These are phyloP conservation scores for Hypsibius dujardini DNA, from an alignment of 1,140 invertebrate species.

Conservation along the genomic window DNA sequence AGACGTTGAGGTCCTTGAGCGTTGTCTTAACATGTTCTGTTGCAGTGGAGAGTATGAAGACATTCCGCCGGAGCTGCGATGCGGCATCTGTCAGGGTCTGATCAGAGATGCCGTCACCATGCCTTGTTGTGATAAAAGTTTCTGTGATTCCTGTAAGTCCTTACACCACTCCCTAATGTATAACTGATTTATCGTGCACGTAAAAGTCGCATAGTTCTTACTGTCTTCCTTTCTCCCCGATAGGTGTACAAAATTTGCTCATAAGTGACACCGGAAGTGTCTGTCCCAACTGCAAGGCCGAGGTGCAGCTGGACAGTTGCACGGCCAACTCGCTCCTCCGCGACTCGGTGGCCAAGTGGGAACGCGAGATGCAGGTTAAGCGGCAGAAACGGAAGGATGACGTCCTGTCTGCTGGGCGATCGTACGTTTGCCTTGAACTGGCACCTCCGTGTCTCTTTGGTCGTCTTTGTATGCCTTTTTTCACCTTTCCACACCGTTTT, in stretches of 20 bases:
- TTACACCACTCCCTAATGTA: too few relatives aligned
- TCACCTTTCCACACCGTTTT: too few relatives aligned
- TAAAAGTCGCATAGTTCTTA: too few relatives aligned
- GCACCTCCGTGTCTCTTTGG: too few relatives aligned
- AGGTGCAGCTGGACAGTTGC: background rate
- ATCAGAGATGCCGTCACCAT: background rate
- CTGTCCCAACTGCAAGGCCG: background rate
- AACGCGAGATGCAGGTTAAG: conserved; percentile 14
- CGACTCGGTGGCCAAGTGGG: background rate
- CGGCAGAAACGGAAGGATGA: background rate
- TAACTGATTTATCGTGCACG: too few relatives aligned
- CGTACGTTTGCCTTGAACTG: too few relatives aligned
- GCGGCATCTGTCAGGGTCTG: background rate
- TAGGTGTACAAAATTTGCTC: background rate
- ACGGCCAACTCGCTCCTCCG: background rate
- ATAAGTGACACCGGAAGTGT: background rate
- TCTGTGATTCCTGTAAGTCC: conserved; percentile 8
- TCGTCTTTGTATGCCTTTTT: too few relatives aligned
- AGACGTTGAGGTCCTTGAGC: too few relatives aligned
- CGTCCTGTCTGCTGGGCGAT: background rate
- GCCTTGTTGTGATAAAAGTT: conserved; percentile 5
- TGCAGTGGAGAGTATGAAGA: background rate
- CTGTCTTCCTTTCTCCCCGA: background rate
- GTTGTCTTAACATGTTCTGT: background rate
- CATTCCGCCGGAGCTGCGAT: conserved; percentile 2